Percentiles rank a stretch among this genome's conserved stretches.
These are phyloP conservation scores for Eulimnadia texana DNA, from an alignment of 1,140 invertebrate species.

Conservation along the genomic window DNA sequence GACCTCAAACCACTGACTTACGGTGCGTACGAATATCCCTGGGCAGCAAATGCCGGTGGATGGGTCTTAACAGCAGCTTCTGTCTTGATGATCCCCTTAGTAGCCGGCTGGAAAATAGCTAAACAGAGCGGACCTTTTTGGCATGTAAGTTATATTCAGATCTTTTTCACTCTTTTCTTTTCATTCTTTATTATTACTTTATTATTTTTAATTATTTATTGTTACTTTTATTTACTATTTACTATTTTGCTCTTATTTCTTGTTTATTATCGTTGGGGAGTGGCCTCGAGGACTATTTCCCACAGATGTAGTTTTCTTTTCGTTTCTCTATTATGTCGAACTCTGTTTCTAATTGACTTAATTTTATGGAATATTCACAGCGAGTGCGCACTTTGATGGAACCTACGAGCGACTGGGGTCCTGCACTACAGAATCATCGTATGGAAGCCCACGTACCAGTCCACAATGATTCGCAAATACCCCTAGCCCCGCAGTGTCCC, in stretches of 20 bases:
- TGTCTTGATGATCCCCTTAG: constrained; percentile 48
- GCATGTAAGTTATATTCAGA: constrained; percentile 28
- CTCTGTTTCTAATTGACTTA: background rate
- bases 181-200: constrained; percentile 20
- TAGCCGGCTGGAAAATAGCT: constrained; percentile 44
- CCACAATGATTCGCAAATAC: constrained; percentile 23
- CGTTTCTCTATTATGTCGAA: constrained; percentile 21
- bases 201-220: constrained; percentile 19
- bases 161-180: constrained; percentile 1
- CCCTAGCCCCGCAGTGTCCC: background rate
- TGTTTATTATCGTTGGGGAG: too few species aligned
- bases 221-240: background rate
- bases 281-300: too few species aligned
- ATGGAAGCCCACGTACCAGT: constrained; percentile 22
- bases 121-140: constrained; percentile 37
- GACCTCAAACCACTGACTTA: constrained; percentile 59
- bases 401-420: constrained; percentile 50
- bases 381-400: constrained; percentile 39
- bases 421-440: constrained; percentile 27
- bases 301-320: too few species aligned
- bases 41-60: constrained; percentile 59
- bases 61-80: constrained; percentile 58
- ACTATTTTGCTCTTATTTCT: too few species aligned
- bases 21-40: constrained; percentile 56
- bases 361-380: constrained; percentile 23